Base-by-base conservation (phyloP, 2,113 vertebrate species). In the Vombatus ursinus region DNA sequence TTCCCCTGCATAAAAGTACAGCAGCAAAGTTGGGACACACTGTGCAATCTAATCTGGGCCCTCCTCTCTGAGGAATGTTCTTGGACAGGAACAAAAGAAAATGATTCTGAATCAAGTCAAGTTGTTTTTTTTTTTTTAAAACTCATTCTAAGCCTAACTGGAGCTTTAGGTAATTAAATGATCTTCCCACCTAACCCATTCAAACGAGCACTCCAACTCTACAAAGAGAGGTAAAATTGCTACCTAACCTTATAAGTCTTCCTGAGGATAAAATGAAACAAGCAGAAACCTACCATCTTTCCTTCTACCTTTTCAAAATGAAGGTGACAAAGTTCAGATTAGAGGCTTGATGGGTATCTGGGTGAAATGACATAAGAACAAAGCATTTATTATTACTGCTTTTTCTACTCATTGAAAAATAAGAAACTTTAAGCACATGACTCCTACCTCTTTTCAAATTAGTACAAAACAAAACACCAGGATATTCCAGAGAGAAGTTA, bases 151-250 rank as follows among this genome's bases (percentile, higher is more conserved):
- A 93, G 48, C 28, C 47, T 50, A 91, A 12, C 14, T 25, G 48
- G 7, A 25, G 2, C 19, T 2, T 0, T 4, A 93, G 47, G 48
- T 31, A 14, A 12, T 22, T 1, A 23, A 49, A 94, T 53, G 92
- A 90, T 57, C 5, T 91, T 94, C 84, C 22, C 44, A 93, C 47
- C 0, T n/a, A 89, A 93, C 51, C 95, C 93, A 90, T 90, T 93
- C 26, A 95, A 91, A 96, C 52, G n/a, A 95, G 93, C 9, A 77
- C 23, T 91, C 52, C 95, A 94, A 95, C 0, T 16, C 49, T 44
- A 37, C 52, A 96, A 47, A 90, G 50, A 11, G 57, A 92, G 91
- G 91, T 96, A 89, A 97, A 90, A 53, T 25, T 8, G 50, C 68
- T 25, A 47, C 44, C 93, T 89, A 49, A 44, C 93, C 12, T 68